Evolutionary conservation across 2,797 vertebrate genomes (phyloP).

Genomic region (Setipinna tenuifilis): DNA sequence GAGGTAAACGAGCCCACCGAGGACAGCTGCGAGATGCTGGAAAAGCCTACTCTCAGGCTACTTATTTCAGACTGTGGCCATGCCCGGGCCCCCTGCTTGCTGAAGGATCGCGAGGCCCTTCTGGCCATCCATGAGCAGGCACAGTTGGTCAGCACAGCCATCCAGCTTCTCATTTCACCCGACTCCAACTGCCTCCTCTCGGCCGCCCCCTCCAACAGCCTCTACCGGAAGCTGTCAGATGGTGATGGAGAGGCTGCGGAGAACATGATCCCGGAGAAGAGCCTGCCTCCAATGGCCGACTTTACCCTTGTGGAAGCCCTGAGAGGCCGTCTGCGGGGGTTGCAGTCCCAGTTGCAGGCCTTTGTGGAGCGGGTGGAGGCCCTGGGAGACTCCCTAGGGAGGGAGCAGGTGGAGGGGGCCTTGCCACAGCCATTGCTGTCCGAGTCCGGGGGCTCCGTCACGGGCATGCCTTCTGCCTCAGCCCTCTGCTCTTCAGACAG

Average conservation of each 20-base stretch:
- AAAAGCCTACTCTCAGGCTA: constrained; percentile 50
- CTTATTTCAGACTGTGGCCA: constrained; percentile 34
- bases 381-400: constrained; percentile 68
- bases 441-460: constrained; percentile 51
- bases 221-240: constrained; percentile 82
- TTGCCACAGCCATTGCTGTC: constrained; percentile 59
- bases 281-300: constrained; percentile 75
- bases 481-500: constrained; percentile 71
- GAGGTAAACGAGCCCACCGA: constrained; percentile 72
- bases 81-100: constrained; percentile 66
- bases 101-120: constrained; percentile 85
- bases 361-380: constrained; percentile 85
- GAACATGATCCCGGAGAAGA: constrained; percentile 78
- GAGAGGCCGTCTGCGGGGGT: constrained; percentile 83
- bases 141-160: constrained; percentile 87
- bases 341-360: constrained; percentile 87
- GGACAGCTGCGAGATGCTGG: constrained; percentile 63
- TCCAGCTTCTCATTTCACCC: constrained; percentile 86
- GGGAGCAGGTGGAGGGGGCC: constrained; percentile 75
- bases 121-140: constrained; percentile 90
- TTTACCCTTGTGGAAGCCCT: constrained; percentile 86
- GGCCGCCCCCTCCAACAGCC: constrained; percentile 50
- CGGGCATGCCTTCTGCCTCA: constrained; percentile 45
- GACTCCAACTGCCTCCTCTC: constrained; percentile 86
- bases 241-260: constrained; percentile 80